Evolutionary conservation across 2,888 invertebrate genomes (phyloP).

Genomic region (Aspidiotus rigidus): DNA sequence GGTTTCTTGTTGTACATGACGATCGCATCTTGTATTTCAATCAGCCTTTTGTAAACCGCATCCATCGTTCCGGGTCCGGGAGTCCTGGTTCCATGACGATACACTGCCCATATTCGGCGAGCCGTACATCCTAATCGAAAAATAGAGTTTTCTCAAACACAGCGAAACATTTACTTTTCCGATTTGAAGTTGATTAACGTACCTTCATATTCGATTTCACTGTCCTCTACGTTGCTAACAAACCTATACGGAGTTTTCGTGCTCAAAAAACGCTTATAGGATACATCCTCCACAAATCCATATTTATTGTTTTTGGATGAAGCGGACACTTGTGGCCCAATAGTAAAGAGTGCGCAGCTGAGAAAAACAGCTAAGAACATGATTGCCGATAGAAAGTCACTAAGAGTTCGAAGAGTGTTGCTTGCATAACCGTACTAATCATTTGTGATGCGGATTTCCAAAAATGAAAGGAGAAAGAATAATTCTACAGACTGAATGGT

Average conservation of each 20-base stretch:
- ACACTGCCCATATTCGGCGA: slow-evolving; percentile 62
- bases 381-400: no score
- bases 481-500: no score
- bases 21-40: slow-evolving; percentile 27
- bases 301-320: no score
- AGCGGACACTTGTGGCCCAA: no score
- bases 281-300: no score
- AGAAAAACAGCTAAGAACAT: no score
- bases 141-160: background rate
- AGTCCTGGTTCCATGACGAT: slow-evolving; percentile 56
- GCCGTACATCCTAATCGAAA: slow-evolving; percentile 52
- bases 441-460: no score
- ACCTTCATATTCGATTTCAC: slow-evolving; percentile 53
- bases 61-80: slow-evolving; percentile 35
- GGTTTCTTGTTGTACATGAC: background rate
- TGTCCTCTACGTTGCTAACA: slow-evolving; percentile 55
- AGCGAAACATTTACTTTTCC: background rate
- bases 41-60: slow-evolving; percentile 26
- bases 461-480: no score
- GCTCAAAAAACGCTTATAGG: slow-evolving; percentile 46
- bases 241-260: slow-evolving; percentile 66
- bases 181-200: slow-evolving; percentile 35
- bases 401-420: no score
- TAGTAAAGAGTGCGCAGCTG: no score
- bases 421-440: no score